Evolutionary conservation across 1,140 invertebrate species (phyloP).

Genomic region (Macrobrachium rosenbergii): DNA sequence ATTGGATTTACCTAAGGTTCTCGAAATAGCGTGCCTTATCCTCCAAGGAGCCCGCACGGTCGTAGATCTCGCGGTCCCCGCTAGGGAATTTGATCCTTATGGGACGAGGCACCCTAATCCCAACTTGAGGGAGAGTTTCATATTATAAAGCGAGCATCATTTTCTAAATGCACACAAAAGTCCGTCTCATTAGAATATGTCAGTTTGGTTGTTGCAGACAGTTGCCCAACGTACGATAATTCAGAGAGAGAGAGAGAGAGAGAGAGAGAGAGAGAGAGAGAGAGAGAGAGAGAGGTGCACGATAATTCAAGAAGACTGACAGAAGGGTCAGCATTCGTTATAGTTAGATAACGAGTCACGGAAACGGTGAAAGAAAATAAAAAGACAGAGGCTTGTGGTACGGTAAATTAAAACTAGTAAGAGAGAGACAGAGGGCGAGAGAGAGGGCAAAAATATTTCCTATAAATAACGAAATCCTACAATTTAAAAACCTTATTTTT

Average conservation of each 20-base stretch:
- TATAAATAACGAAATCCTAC: neutral
- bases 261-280: neutral
- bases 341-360: no score
- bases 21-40: neutral
- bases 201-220: constrained; percentile 48
- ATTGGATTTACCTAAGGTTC: constrained; percentile 49
- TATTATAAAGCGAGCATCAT: constrained; percentile 52
- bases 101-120: constrained; percentile 26
- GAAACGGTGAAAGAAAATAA: neutral
- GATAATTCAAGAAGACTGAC: neutral
- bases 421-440: neutral
- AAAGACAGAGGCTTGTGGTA: neutral
- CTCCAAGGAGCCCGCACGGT: neutral
- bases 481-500: no score
- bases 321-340: neutral
- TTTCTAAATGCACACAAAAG: constrained; percentile 51
- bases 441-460: neutral
- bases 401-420: neutral
- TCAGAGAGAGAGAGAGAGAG: neutral
- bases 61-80: neutral
- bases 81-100: neutral
- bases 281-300: no score
- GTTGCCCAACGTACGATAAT: constrained; percentile 31
- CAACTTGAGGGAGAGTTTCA: constrained; percentile 4
- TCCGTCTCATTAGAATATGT: constrained; percentile 56